Percentiles rank a stretch among this genome's conserved stretches.
phyloP scores from a whole-genome alignment of 2,888 invertebrate genomes.

The Trachelus troglodyta region DNA sequence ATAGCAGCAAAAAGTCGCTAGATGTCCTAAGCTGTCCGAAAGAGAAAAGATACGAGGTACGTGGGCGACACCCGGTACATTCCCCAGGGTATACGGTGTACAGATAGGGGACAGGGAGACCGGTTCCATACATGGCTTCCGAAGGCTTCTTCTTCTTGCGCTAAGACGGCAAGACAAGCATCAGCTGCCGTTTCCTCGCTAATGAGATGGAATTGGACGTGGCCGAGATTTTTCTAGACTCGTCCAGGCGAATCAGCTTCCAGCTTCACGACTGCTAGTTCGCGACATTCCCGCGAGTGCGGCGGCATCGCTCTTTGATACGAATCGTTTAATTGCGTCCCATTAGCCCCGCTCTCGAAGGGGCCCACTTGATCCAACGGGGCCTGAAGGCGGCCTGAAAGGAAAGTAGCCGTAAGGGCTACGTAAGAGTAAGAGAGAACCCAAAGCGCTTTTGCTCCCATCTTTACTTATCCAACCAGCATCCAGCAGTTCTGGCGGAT shows the following conservation, averaged over 20 bases:
- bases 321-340: conserved; percentile 66
- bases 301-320: conserved; percentile 65
- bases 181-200: conserved; percentile 65
- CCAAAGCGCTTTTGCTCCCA: conserved; percentile 27
- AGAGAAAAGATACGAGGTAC: conserved; percentile 35
- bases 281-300: conserved; percentile 63
- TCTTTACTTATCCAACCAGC: conserved; percentile 34
- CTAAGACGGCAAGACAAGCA: conserved; percentile 64
- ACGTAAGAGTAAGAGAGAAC: neutral
- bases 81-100: conserved; percentile 39
- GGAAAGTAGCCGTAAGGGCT: conserved; percentile 34
- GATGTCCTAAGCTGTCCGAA: conserved; percentile 23
- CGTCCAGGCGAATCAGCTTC: conserved; percentile 40
- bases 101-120: conserved; percentile 61
- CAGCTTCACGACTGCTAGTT: conserved; percentile 44
- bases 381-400: conserved; percentile 44
- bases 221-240: conserved; percentile 67
- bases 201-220: conserved; percentile 67
- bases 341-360: conserved; percentile 57
- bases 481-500: conserved; percentile 24
- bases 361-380: conserved; percentile 12
- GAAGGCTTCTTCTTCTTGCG: conserved; percentile 62
- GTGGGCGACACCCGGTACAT: conserved; percentile 60
- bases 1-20: conserved; percentile 11
- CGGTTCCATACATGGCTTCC: conserved; percentile 67